Base-by-base conservation (phyloP, 2,113 vertebrate species). In the Cervus canadensis region DNA sequence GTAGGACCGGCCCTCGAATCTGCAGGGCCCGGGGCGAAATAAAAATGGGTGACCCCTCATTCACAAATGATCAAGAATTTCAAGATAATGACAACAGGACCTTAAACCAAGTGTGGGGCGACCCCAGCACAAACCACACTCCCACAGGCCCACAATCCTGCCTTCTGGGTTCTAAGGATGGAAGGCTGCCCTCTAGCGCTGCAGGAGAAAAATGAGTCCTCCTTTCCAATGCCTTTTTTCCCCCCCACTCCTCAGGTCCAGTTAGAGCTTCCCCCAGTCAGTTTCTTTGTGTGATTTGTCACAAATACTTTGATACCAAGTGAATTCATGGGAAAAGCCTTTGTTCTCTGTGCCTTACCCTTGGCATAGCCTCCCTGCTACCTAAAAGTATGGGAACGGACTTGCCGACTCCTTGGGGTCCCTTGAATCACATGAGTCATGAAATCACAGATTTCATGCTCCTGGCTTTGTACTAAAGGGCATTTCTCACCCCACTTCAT, bases 141-240 rank as follows among this genome's bases (percentile, higher is more conserved):
- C 40, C 60, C 17, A 1, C 2, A 14, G 0, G 16, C 13, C 45
- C 14, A 40, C 5, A 10, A 40, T 3, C n/a, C 2, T 5, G 50
- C 11, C 15, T n/a, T 81, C 45, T 3, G 25, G 17, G 23, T 30
- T 56, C 28, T 1, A 26, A 59, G 94, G 92, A 93, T 57, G 50
- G 93, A 96, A 48, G 54, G 93, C 87, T 97, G 98, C 98, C 98
- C 98, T 95, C 98, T 98, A 96, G 97, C 1, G 98, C 62, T 30
- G 17, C 36, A 36, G n/a, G n/a, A 21, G 40, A 14, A 23, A 87
- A 56, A 23, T 2, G 54, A 40, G 21, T 15, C 56, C 91, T 85
- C 13, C 33, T 79, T 54, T 33, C 59, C 40, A 43, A 30, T 4
- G 48, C 9, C 23, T 1, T 36, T 7, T 36, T 36, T 3, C 36